Evolutionary conservation across 2,113 vertebrate genomes (phyloP), one percentile per base, ranked within the genome.

Genomic region (Microcebus jonahi): DNA sequence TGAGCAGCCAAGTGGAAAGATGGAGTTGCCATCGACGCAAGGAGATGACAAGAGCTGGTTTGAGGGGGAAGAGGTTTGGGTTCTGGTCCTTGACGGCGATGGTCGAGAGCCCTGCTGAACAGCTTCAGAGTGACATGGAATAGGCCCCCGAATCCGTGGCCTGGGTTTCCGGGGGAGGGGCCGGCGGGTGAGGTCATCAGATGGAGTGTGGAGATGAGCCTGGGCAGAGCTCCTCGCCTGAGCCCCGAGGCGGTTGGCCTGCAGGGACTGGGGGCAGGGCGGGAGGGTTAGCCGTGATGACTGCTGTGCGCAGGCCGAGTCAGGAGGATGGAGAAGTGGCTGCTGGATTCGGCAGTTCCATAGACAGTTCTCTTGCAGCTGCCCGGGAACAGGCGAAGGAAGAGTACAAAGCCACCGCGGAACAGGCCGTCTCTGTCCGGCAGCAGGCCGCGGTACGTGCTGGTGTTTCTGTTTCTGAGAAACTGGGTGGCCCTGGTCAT

Each of bases 391-490:
- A 99, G 89, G 93, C 97, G 2, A 98, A 99, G 89, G 97, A 98
- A 91, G 97, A 97, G 57, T 98, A 98, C 73, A 96, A 98, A 92
- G 98, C 98, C 20, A 82, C 98, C 15, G 97, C 98, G 0, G 96
- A 99, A 61, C 98, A 98, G 0, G 93, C 99, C 1, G 31, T 98
- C 36, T 99, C 99, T 0, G 98, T 99, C 85, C 99, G 99, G 29
- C 98, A 99, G 97, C 99, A 99, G 97, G 99, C 99, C 6, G 93
- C 95, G 39, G 99, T 99, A 98, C 86, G 99, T 99, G 55, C 73
- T 18, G 13, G 39, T 70, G 0, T 71, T 87, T 55, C 61, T 50
- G n/a, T 17, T 57, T 48, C 29, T 36, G 9, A 79, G 45, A 88
- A 36, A 29, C 15, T 11, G 18, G 20, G 5, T 4, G 5, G 15